Evolutionary conservation across 2,113 vertebrate species (phyloP).

Genomic region (Macrotus californicus): DNA sequence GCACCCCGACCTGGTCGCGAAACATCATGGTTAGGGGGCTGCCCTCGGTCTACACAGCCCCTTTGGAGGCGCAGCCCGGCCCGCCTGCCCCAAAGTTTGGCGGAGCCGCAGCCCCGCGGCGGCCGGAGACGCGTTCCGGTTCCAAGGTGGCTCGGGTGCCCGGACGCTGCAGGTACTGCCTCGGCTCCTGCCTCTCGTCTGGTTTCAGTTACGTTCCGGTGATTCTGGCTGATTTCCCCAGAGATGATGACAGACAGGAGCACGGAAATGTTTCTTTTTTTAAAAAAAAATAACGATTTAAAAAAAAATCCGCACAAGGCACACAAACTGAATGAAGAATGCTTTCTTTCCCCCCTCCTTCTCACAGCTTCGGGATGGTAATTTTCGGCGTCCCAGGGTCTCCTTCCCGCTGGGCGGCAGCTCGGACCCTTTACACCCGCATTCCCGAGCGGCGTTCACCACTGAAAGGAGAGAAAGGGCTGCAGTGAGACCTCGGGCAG

Average conservation of each 20-base stretch:
- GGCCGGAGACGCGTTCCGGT: constrained; percentile 32
- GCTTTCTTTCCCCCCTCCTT: background rate
- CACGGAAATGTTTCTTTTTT: constrained; percentile 51
- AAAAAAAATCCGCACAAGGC: constrained; percentile 61
- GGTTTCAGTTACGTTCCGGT: constrained; percentile 58
- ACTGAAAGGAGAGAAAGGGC: constrained; percentile 75
- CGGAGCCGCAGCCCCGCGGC: constrained; percentile 55
- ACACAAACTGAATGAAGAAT: constrained; percentile 59
- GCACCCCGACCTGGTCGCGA: constrained; percentile 97
- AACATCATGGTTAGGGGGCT: constrained; percentile 95
- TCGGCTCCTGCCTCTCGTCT: constrained; percentile 48
- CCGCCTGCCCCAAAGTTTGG: constrained; percentile 69
- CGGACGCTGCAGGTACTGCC: constrained; percentile 58
- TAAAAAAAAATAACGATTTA: background rate
- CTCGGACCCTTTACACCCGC: constrained; percentile 74
- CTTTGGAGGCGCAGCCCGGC: constrained; percentile 40
- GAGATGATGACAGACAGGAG: constrained; percentile 62
- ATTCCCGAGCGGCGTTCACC: constrained; percentile 75
- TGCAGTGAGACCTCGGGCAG: constrained; percentile 67
- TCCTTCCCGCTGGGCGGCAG: constrained; percentile 58
- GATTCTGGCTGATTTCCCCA: constrained; percentile 62
- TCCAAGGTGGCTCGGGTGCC: constrained; percentile 51
- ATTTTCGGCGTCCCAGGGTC: constrained; percentile 62
- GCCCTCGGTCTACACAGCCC: constrained; percentile 54
- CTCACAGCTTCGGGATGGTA: constrained; percentile 50